These are phyloP conservation scores for Selenia dentaria DNA, from an alignment of 2,888 invertebrate genomes.

Conservation along the genomic window DNA sequence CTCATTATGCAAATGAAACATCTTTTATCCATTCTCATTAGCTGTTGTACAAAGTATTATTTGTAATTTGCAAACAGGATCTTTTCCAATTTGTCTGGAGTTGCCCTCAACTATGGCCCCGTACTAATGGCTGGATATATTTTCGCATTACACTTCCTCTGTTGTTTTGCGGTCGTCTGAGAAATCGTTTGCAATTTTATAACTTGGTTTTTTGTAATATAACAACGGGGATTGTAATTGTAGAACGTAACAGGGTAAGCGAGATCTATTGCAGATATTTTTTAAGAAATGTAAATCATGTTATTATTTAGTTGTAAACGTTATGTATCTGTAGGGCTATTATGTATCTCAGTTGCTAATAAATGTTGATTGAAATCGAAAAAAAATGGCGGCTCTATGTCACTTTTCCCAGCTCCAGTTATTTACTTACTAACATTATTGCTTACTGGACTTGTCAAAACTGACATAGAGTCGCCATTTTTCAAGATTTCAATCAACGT, in stretches of 20 bases:
- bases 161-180: slow-evolving; percentile 52
- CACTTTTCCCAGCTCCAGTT: too few species aligned
- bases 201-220: slow-evolving; percentile 39
- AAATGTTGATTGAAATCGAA: too few species aligned
- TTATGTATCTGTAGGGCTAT: too few species aligned
- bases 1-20: slow-evolving; percentile 74
- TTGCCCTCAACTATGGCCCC: slow-evolving; percentile 41
- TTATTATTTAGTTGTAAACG: too few species aligned
- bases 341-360: too few species aligned
- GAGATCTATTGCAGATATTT: neutral
- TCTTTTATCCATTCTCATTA: slow-evolving; percentile 69
- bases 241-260: slow-evolving; percentile 5
- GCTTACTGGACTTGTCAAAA: too few species aligned
- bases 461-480: too few species aligned
- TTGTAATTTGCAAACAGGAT: slow-evolving; percentile 68
- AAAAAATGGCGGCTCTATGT: too few species aligned
- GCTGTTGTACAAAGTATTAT: slow-evolving; percentile 63
- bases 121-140: slow-evolving; percentile 55
- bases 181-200: slow-evolving; percentile 48
- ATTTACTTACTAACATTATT: too few species aligned
- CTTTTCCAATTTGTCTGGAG: slow-evolving; percentile 65
- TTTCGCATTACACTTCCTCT: slow-evolving; percentile 52
- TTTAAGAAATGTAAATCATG: too few species aligned
- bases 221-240: slow-evolving; percentile 34
- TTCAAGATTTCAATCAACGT: too few species aligned